phyloP scores from a whole-genome alignment of 2,797 vertebrate genomes.

The Helicolenus hilgendorfi region DNA sequence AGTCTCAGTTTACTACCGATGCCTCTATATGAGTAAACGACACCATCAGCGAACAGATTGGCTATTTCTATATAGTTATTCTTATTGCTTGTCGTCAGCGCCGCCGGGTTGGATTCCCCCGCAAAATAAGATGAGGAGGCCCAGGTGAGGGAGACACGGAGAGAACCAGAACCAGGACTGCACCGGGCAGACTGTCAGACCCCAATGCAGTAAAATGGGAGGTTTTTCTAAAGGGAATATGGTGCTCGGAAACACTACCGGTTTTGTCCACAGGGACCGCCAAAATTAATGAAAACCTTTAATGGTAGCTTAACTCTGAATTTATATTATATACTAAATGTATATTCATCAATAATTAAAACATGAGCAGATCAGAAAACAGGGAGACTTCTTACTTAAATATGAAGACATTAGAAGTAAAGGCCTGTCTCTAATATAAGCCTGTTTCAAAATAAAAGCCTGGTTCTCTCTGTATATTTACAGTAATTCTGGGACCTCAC shows the following conservation, averaged over 20 bases:
- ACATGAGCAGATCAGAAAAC: background rate
- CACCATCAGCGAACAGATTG: background rate
- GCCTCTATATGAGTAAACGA: background rate
- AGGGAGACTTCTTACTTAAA: background rate
- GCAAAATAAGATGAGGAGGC: too few species aligned
- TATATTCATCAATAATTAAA: background rate
- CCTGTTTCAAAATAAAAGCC: background rate
- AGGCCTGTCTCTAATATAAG: background rate
- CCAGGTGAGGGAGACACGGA: background rate
- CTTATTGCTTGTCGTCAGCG: background rate
- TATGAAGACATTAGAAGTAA: background rate
- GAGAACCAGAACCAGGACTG: background rate
- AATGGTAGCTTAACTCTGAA: too few species aligned
- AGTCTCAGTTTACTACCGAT: background rate
- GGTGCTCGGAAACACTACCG: too few species aligned
- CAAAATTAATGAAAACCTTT: background rate
- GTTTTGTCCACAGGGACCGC: background rate
- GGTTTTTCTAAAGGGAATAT: too few species aligned
- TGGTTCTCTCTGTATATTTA: background rate
- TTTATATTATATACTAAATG: too few species aligned
- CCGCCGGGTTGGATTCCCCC: rapidly evolving
- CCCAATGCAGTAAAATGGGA: background rate
- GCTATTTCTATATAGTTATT: background rate
- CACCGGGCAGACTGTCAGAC: background rate
- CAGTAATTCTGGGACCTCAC: background rate